Evolutionary conservation across 1,140 invertebrate genomes (phyloP).

Genomic region (Ephestia elutella): DNA sequence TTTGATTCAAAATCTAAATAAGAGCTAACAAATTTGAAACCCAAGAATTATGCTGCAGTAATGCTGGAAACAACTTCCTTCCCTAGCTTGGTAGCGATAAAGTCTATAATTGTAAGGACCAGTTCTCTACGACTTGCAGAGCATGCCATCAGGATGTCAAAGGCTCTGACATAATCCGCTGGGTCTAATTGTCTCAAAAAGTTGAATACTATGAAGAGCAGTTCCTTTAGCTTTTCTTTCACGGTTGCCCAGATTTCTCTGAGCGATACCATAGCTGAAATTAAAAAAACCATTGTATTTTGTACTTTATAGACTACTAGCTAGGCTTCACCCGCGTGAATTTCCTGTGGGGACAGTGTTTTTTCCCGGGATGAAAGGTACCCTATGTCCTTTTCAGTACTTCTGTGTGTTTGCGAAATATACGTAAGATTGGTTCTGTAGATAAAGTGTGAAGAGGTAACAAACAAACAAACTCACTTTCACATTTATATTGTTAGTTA

Average conservation of each 20-base stretch:
- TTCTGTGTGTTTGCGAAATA: too few relatives aligned
- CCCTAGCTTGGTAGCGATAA: constrained; percentile 42
- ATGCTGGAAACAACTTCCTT: constrained; percentile 41
- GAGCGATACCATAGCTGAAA: constrained; percentile 43
- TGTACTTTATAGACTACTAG: too few relatives aligned
- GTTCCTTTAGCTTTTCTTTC: constrained; percentile 40
- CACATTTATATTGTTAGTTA: too few relatives aligned
- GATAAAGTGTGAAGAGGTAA: too few relatives aligned
- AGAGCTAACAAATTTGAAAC: neutral
- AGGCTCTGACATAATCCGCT: constrained; percentile 33
- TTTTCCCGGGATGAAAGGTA: too few relatives aligned
- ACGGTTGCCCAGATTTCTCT: constrained; percentile 44
- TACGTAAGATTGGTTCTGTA: too few relatives aligned
- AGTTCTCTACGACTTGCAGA: constrained; percentile 33
- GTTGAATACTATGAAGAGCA: constrained; percentile 51
- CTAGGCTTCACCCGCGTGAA: too few relatives aligned
- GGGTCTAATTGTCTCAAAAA: constrained; percentile 40
- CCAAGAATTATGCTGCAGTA: constrained; percentile 22
- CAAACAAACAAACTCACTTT: too few relatives aligned
- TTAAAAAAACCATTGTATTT: constrained; percentile 1
- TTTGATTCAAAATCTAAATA: too few relatives aligned
- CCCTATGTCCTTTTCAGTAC: too few relatives aligned
- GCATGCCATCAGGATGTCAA: constrained; percentile 42
- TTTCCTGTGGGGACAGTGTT: too few relatives aligned
- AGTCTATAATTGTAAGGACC: constrained; percentile 41